These are phyloP conservation scores for Nipponia nippon DNA, from an alignment of 2,113 vertebrate species.

Conservation along the genomic window DNA sequence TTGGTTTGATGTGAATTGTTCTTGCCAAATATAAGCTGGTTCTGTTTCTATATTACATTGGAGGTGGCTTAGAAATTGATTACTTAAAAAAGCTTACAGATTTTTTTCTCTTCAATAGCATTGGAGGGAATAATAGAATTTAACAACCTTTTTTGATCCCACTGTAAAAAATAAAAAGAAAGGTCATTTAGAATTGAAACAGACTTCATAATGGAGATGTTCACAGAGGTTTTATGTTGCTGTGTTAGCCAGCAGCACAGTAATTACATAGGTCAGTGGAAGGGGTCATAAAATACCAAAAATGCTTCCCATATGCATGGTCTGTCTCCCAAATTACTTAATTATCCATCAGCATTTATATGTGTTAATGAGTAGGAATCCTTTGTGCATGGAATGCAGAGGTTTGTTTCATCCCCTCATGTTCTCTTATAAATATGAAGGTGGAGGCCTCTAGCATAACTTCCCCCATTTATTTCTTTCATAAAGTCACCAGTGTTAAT, in stretches of 20 bases:
- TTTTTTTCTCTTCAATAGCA: not conserved
- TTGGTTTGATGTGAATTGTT: slow-evolving; percentile 24
- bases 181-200: not conserved
- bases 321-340: slow-evolving; percentile 57
- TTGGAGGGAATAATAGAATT: not conserved
- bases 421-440: not conserved
- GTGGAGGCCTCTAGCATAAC: not conserved
- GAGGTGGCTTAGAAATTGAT: not conserved
- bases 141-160: not conserved
- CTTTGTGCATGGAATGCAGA: not conserved
- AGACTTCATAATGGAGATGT: not conserved
- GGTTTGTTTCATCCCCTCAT: not conserved
- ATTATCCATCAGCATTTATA: slow-evolving; percentile 40
- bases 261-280: slow-evolving; percentile 43
- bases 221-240: not conserved
- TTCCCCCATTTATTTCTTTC: not conserved
- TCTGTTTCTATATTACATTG: not conserved
- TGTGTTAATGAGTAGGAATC: slow-evolving; percentile 3
- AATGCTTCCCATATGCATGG: slow-evolving; percentile 4
- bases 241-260: not conserved
- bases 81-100: not conserved
- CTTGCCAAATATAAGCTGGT: not conserved
- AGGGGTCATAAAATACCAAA: slow-evolving; percentile 42
- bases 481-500: not conserved
- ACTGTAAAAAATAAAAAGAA: not conserved